Base-by-base conservation (phyloP, 2,888 invertebrate species). In the Mesodorylaimus sp. region DNA sequence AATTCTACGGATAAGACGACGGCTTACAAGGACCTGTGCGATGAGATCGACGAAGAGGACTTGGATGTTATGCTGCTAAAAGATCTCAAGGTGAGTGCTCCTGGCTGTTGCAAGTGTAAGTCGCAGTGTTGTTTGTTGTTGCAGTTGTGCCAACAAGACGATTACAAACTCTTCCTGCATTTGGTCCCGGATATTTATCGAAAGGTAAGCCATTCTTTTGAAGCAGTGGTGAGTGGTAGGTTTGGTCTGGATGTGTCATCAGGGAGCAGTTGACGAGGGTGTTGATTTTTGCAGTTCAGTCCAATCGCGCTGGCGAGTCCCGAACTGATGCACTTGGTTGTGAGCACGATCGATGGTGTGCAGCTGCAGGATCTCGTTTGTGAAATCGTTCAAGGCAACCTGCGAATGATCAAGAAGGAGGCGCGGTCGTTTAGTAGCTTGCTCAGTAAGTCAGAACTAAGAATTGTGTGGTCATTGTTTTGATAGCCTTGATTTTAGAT, bases 171-270 rank as follows among this genome's bases (percentile, higher is more conserved):
- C 67, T 79, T 91, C 68, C 81, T 86, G 63, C 91, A 83, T 78
- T 74, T 95, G 59, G 77, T 93, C 66, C 88, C 91, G 46, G 88
- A 88, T 67, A 76, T 91, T 53, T 93, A 85, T 70, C 78, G 80
- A 64, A 85, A 83, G 69, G 69, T 70, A 60, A 57, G 60, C 27
- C 25, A 32, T 13, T 32, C 10, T 16, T 13, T 32, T 13, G 10
- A 32, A 10, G 10, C 32, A 10, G 10, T 32, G 10, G 10, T 32
- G 10, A 32, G 32, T 45, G 13, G 43, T 51, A 16, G 43, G 52
- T 13, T 46, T 52, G 13, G 51, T 50, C 3, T 53, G 48, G 24
- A 24, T 50, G 13, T 32, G 10, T 32, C 16, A 32, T 32, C 10
- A 32, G 16, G 16, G n/a, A n/a, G n/a, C n/a, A n/a, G n/a, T n/a